These are phyloP conservation scores for Macaca mulatta DNA, from an alignment of 2,113 vertebrate species.

Conservation along the genomic window DNA sequence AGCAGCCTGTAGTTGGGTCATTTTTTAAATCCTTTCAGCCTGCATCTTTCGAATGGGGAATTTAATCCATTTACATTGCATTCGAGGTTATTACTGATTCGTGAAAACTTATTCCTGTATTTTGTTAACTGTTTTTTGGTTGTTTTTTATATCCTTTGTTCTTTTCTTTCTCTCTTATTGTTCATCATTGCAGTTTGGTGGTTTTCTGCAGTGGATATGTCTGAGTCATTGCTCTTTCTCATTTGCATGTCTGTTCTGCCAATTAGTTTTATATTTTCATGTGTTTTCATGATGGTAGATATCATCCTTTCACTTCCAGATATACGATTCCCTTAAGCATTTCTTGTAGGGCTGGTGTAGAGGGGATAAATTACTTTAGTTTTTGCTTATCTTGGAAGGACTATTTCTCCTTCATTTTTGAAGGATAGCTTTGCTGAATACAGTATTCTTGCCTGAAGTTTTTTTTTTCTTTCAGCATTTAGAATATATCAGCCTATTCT, in stretches of 20 bases:
- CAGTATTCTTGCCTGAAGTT: not conserved
- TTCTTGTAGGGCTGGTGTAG: not conserved
- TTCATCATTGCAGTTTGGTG: not conserved
- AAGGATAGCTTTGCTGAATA: not conserved
- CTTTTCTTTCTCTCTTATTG: not conserved
- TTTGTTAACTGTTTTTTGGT: not conserved
- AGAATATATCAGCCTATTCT: not conserved
- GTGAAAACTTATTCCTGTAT: not conserved
- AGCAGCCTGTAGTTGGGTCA: not conserved
- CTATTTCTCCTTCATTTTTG: not conserved
- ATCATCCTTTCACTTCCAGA: not conserved
- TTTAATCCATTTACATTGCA: not conserved
- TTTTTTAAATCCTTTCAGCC: not conserved
- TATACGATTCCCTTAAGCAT: not conserved
- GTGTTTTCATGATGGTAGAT: not conserved
- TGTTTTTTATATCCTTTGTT: not conserved
- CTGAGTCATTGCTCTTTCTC: not conserved
- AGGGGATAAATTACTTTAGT: not conserved
- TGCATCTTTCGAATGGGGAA: not conserved
- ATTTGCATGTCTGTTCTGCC: not conserved
- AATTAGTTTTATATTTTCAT: not conserved
- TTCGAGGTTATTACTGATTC: not conserved
- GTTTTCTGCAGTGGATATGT: not conserved
- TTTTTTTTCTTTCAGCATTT: not conserved
- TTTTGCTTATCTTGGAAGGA: not conserved